Percentiles rank a stretch among this genome's conserved stretches.
These are phyloP conservation scores for Drosophila ohnishii DNA, from an alignment of 1,140 invertebrate genomes.

Conservation along the genomic window DNA sequence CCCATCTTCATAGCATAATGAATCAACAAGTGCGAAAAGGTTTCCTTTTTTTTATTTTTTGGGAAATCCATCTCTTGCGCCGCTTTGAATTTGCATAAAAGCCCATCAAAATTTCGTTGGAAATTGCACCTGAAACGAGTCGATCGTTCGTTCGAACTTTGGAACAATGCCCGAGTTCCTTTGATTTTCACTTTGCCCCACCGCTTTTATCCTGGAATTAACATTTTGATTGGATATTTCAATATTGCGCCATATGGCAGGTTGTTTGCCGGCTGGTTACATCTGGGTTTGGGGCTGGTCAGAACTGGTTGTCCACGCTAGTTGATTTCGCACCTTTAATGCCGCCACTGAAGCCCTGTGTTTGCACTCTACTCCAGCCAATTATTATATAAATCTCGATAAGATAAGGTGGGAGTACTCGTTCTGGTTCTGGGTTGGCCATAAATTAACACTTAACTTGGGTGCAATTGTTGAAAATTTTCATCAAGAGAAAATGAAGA, in stretches of 20 bases:
- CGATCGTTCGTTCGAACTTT: conserved; percentile 9
- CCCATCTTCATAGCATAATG: conserved; percentile 28
- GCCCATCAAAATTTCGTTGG: conserved; percentile 28
- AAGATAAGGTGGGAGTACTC: conserved; percentile 27
- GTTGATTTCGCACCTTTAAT: conserved; percentile 46
- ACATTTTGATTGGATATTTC: conserved; percentile 82
- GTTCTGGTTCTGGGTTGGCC: conserved; percentile 1
- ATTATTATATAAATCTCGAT: conserved; percentile 20
- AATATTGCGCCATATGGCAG: conserved; percentile 78
- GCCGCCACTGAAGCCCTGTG: conserved; percentile 22
- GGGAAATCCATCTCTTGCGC: conserved; percentile 22
- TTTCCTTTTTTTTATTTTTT: conserved; percentile 1
- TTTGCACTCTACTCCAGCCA: conserved; percentile 40
- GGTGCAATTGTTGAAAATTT: neutral
- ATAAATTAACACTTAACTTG: conserved; percentile 23
- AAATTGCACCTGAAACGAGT: conserved; percentile 30
- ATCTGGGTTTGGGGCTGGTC: conserved; percentile 29
- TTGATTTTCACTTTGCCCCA: conserved; percentile 31
- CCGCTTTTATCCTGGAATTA: conserved; percentile 62
- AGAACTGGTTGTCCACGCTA: conserved; percentile 26
- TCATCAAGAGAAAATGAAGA: neutral
- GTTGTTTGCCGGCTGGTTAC: conserved; percentile 28
- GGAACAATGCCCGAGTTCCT: conserved; percentile 21
- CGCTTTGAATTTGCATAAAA: conserved; percentile 32
- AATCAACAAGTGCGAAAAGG: conserved; percentile 65